Conservation (phyloP, 2,113 vertebrate genomes). For the Melanocharis versteri region DNA sequence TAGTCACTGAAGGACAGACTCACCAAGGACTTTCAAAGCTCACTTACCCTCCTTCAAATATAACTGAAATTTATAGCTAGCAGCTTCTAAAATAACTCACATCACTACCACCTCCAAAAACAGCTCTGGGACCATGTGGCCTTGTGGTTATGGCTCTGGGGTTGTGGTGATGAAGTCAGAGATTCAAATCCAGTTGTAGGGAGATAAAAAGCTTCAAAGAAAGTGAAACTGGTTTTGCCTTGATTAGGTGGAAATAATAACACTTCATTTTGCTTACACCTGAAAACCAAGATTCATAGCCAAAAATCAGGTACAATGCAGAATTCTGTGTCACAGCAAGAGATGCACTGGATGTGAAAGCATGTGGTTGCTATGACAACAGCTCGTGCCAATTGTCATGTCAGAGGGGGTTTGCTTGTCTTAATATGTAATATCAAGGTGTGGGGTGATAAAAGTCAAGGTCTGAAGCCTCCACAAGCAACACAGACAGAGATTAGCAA, state of each 20-base stretch:
- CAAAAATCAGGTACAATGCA: background rate
- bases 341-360: background rate
- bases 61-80: slow-evolving; percentile 62
- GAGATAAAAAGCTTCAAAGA: slow-evolving; percentile 66
- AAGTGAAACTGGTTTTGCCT: slow-evolving; percentile 36
- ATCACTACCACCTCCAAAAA: slow-evolving; percentile 41
- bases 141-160: slow-evolving; percentile 66
- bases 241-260: slow-evolving; percentile 35
- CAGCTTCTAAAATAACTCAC: slow-evolving; percentile 62
- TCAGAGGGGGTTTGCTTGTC: background rate
- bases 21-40: background rate
- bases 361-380: accelerated
- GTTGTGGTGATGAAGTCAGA: slow-evolving; percentile 65
- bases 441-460: background rate
- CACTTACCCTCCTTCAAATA: background rate
- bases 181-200: slow-evolving; percentile 51
- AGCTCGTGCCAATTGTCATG: accelerated
- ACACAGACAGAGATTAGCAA: accelerated
- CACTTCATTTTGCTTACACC: background rate
- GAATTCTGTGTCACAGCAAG: accelerated
- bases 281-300: background rate
- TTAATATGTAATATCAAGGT: accelerated
- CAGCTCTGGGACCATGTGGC: slow-evolving; percentile 43
- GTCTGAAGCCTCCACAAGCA: background rate
- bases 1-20: background rate